These are phyloP conservation scores for Cyprinodon diabolis DNA, from an alignment of 2,797 vertebrate species.

Conservation along the genomic window DNA sequence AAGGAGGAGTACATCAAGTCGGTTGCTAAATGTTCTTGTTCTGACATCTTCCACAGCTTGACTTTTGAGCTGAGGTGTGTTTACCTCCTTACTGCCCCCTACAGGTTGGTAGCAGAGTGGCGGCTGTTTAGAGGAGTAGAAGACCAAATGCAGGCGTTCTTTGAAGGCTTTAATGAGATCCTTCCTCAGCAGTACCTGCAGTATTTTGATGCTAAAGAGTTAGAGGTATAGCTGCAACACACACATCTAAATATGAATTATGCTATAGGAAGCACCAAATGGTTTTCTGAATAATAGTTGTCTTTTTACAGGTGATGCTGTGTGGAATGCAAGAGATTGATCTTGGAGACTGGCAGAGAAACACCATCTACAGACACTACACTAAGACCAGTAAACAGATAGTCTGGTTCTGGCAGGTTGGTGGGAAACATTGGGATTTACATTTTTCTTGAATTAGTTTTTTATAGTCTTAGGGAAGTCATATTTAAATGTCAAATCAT, in stretches of 20 bases:
- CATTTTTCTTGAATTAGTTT: too few species aligned
- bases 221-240: conserved; percentile 83
- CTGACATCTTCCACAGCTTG: too few species aligned
- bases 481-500: too few species aligned
- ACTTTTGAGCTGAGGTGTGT: conserved; percentile 73
- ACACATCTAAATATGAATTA: neutral
- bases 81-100: neutral
- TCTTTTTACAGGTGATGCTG: conserved; percentile 87
- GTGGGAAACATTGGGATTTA: conserved; percentile 18
- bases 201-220: conserved; percentile 97
- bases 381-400: conserved; percentile 98
- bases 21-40: conserved; percentile 32
- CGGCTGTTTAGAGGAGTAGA: conserved; percentile 95
- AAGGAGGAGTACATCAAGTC: conserved; percentile 98
- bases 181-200: conserved; percentile 97
- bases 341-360: conserved; percentile 94
- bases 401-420: conserved; percentile 99
- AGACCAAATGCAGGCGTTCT: conserved; percentile 97
- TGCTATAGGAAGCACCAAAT: neutral
- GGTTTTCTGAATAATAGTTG: neutral
- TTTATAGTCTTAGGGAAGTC: too few species aligned
- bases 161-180: conserved; percentile 98
- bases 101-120: conserved; percentile 96
- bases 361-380: conserved; percentile 96
- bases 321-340: conserved; percentile 99